phyloP scores from a whole-genome alignment of 2,797 vertebrate species.

The Aeoliscus strigatus region DNA sequence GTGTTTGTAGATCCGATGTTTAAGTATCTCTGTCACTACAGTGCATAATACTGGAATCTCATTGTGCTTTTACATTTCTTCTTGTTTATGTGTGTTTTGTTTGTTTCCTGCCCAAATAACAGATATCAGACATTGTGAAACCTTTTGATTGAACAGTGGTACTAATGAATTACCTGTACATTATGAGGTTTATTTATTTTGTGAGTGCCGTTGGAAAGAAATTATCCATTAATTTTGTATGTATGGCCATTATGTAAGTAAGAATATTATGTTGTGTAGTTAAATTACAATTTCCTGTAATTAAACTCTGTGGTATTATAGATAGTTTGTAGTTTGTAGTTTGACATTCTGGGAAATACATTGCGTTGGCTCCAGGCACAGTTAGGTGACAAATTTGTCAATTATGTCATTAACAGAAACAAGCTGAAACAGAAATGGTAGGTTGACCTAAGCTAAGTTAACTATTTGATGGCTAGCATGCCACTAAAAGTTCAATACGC shows the following conservation, averaged over 20 bases:
- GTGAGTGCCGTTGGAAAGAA: conserved; percentile 49
- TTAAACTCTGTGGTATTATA: no score
- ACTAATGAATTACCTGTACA: conserved; percentile 46
- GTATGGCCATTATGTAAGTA: conserved; percentile 43
- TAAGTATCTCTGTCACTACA: conserved; percentile 28
- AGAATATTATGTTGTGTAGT: conserved; percentile 32
- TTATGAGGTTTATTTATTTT: conserved; percentile 68
- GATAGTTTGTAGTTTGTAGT: conserved; percentile 8
- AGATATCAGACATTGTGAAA: conserved; percentile 32
- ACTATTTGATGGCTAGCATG: no score
- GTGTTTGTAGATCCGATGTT: conserved; percentile 27
- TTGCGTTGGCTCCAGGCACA: conserved; percentile 1
- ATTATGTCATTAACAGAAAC: no score
- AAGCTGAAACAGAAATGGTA: no score
- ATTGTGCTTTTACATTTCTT: conserved; percentile 38
- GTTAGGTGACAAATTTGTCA: conserved; percentile 1
- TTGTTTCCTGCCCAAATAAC: conserved; percentile 53
- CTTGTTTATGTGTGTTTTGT: conserved; percentile 19
- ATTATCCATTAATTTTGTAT: conserved; percentile 49
- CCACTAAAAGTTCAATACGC: not conserved
- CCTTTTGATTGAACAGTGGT: conserved; percentile 34
- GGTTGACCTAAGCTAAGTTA: conserved; percentile 3
- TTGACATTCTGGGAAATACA: conserved; percentile 24
- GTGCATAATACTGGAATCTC: conserved; percentile 60
- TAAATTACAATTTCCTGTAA: conserved; percentile 25